Conservation (phyloP, 1,140 invertebrate species). For the Drosophila rufa region DNA sequence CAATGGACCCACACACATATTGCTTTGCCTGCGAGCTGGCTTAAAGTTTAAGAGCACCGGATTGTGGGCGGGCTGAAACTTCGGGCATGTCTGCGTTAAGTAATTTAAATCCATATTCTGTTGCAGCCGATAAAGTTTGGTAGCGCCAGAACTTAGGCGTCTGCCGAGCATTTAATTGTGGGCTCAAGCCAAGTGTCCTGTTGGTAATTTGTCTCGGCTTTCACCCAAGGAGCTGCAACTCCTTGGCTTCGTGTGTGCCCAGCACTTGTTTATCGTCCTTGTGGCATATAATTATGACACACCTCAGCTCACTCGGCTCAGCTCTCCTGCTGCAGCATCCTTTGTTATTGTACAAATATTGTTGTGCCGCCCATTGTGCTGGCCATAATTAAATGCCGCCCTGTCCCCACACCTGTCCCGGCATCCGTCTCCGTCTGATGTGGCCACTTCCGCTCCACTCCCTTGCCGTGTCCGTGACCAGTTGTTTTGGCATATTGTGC, state of each 20-base stretch:
- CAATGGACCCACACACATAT: slow-evolving; percentile 9
- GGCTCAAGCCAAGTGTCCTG: slow-evolving; percentile 53
- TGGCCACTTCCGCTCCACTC: slow-evolving; percentile 22
- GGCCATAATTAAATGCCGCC: slow-evolving; percentile 73
- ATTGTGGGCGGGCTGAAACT: slow-evolving; percentile 18
- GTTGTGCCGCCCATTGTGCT: slow-evolving; percentile 55
- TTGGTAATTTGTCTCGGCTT: slow-evolving; percentile 78
- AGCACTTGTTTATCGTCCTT: slow-evolving; percentile 65
- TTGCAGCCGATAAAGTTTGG: slow-evolving; percentile 63
- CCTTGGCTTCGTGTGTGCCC: slow-evolving; percentile 22
- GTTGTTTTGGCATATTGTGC: slow-evolving; percentile 67
- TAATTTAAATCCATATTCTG: slow-evolving; percentile 76
- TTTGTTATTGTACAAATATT: slow-evolving; percentile 71
- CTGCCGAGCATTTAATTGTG: slow-evolving; percentile 69
- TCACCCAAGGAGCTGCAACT: slow-evolving; percentile 31
- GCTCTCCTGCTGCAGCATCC: slow-evolving; percentile 23
- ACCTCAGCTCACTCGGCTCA: slow-evolving; percentile 2
- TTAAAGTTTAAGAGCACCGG: slow-evolving; percentile 38
- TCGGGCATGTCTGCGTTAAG: slow-evolving; percentile 46
- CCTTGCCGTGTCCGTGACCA: slow-evolving; percentile 5
- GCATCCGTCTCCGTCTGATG: not conserved
- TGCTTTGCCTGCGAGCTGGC: slow-evolving; percentile 7
- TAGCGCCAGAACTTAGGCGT: slow-evolving; percentile 75
- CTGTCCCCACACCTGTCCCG: not conserved
- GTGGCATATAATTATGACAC: slow-evolving; percentile 63